Base-by-base conservation (phyloP, 2,888 invertebrate genomes). In the Lasioglossum leucozonium region DNA sequence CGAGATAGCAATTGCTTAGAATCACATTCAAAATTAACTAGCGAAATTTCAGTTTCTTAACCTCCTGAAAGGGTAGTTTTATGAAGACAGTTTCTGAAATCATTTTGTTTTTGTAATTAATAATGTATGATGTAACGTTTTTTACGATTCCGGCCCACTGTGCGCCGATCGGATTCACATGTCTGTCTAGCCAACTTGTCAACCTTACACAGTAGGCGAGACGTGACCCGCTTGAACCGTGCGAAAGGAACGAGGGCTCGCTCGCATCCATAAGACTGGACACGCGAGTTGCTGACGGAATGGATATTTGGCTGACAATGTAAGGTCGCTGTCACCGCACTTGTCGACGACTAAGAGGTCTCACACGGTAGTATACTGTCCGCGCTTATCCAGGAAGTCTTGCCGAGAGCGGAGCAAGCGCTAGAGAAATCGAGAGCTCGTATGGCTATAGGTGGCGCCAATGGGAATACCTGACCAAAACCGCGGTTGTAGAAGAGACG, bases 281-380 rank as follows among this genome's bases (percentile, higher is more conserved):
- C 62, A 62, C 62, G 62, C 30, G 30, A 62, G 62, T 30, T 26
- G 62, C 62, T 62, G 62, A 62, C 62, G 30, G 62, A 62, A 62
- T 30, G 62, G 62, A 62, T 30, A 62, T 62, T 62, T 18, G 62
- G 62, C 62, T 62, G 62, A 62, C 30, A 30, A 30, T 30, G 62
- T 62, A 62, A 30, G 30, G 30, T 30, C 30, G 62, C 30, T 26
- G 30, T 62, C 30, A 30, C 62, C 62, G 62, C 62, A 30, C 16
- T 30, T 30, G 62, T 62, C 62, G 62, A 18, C 62, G 62, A 62
- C 30, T 62, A 62, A 18, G 62, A 62, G 62, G 62, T 30, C 62
- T 30, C 30, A 1, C 30, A 30, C 18, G 30, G 18, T 8, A 62
- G 18, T 30, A 62, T 62, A 16, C 30, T 62, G 62, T 62, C 62